phyloP scores from a whole-genome alignment of 1,140 invertebrate species.

The Ladona fulva region DNA sequence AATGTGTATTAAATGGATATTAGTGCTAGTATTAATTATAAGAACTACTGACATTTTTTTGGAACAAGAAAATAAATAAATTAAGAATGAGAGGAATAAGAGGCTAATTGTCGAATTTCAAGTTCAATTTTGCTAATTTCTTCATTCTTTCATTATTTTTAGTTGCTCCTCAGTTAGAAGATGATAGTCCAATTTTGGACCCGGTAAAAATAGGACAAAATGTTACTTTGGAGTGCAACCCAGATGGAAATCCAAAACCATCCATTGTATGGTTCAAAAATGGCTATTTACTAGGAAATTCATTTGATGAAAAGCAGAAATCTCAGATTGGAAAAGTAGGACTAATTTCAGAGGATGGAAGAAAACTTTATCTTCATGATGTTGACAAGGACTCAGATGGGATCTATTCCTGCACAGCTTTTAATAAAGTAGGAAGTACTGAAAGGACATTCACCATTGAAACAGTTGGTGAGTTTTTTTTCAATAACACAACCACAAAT shows the following conservation, averaged over 20 bases:
- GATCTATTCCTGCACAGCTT: constrained; percentile 42
- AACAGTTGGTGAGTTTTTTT: constrained; percentile 40
- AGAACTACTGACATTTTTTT: too few species aligned
- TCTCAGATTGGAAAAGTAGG: background rate
- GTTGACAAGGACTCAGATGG: constrained; percentile 31
- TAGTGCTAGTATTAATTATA: too few species aligned
- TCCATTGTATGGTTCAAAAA: background rate
- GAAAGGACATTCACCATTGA: constrained; percentile 38
- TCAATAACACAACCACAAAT: too few species aligned
- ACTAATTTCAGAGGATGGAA: background rate
- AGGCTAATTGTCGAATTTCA: too few species aligned
- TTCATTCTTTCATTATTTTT: background rate
- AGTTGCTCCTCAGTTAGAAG: background rate
- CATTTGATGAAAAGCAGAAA: background rate
- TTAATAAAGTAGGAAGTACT: constrained; percentile 42
- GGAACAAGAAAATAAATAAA: too few species aligned
- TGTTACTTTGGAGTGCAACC: background rate
- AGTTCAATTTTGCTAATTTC: too few species aligned
- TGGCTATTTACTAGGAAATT: background rate
- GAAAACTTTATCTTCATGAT: background rate
- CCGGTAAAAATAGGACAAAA: background rate
- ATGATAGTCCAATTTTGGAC: background rate
- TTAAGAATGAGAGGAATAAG: too few species aligned
- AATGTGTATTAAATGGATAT: too few species aligned
- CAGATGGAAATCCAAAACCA: background rate